Evolutionary conservation across 1,140 invertebrate species (phyloP).

Genomic region (Leptopilina boulardi): DNA sequence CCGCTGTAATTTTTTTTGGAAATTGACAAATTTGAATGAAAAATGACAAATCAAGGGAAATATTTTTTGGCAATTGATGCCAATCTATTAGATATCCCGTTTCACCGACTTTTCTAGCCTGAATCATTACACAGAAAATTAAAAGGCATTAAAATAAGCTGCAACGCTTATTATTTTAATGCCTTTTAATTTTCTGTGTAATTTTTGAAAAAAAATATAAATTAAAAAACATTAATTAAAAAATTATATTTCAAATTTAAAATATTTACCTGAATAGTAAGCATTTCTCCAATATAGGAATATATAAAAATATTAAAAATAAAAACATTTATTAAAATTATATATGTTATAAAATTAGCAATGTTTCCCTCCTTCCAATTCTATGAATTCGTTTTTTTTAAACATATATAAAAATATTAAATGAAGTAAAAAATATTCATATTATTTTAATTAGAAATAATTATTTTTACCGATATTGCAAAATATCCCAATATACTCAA

Average conservation of each 20-base stretch:
- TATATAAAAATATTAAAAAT: no score
- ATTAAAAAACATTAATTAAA: no score
- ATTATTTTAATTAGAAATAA: not conserved
- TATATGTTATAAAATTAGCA: not conserved
- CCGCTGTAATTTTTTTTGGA: slow-evolving; percentile 57
- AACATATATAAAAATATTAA: not conserved
- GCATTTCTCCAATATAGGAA: no score
- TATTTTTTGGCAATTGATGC: slow-evolving; percentile 52
- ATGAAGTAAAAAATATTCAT: no score
- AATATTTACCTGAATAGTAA: no score
- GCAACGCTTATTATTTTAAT: no score
- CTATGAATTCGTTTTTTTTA: not conserved
- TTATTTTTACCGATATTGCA: not conserved
- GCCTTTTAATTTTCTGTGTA: no score
- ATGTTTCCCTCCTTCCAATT: not conserved
- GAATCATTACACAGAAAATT: slow-evolving; percentile 1
- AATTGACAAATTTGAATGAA: slow-evolving; percentile 53
- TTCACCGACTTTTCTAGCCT: slow-evolving; percentile 51
- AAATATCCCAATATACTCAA: not conserved
- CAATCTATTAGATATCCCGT: slow-evolving; percentile 56
- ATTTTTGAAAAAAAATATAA: no score
- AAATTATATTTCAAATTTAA: not conserved
- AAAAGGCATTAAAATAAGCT: no score
- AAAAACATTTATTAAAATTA: no score
- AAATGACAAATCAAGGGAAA: slow-evolving; percentile 48